Conservation (phyloP, 2,888 invertebrate genomes). For the Cylindroiulus punctatus region DNA sequence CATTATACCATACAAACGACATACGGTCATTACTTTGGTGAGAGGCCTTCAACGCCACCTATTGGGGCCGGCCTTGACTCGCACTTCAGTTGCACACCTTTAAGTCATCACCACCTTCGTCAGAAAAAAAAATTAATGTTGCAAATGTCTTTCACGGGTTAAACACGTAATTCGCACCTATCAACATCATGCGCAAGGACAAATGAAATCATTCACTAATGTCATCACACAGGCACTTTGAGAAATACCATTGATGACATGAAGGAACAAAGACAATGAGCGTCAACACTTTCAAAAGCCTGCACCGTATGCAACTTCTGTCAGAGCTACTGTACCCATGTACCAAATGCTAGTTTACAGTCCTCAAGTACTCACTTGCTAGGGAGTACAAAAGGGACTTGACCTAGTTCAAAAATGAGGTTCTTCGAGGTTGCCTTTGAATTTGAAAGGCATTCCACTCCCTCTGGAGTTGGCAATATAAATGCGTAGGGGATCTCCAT, state of each 20-base stretch:
- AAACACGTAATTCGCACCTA: conserved; percentile 47
- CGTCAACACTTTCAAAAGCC: not conserved
- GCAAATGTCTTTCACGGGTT: conserved; percentile 6
- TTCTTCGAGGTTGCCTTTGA: not conserved
- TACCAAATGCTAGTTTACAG: not conserved
- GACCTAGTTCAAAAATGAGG: conserved; percentile 36
- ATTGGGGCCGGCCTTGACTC: conserved; percentile 24
- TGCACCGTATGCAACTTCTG: not conserved
- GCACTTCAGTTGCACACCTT: conserved; percentile 24
- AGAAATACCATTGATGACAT: too few relatives aligned
- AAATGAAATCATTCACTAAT: conserved; percentile 20
- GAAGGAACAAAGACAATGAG: not conserved
- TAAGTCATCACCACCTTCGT: not conserved
- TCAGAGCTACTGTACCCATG: not conserved
- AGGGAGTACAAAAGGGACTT: not conserved
- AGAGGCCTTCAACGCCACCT: conserved; percentile 43
- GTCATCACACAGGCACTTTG: not conserved
- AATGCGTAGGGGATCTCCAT: not conserved
- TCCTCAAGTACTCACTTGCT: not conserved
- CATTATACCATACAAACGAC: not conserved
- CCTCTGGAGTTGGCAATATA: not conserved
- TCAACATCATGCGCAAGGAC: not conserved
- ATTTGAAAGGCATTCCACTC: not conserved
- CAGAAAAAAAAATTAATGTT: conserved; percentile 4
- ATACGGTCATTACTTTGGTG: conserved; percentile 37